Evolutionary conservation across 2,888 invertebrate genomes (phyloP), one percentile per base, ranked within the genome.

Genomic region (Mamestra brassicae): DNA sequence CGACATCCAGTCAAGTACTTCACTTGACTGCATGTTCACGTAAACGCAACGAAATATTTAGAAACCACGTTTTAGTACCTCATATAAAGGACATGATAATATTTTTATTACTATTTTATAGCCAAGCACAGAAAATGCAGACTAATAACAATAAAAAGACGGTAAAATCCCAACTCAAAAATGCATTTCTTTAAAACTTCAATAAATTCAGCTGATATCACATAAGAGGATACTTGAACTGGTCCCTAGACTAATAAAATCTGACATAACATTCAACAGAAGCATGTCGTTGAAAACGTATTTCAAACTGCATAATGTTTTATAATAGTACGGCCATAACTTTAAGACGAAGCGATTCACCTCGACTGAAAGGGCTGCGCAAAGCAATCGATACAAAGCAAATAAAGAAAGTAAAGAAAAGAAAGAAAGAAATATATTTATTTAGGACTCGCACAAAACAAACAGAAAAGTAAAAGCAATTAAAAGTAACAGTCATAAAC

Each of bases 181-280:
- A 15, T 62, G 60, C 64, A 80, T 65, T 80, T 73, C 63, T 60
- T 36, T 64, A 73, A 42, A 54, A 60, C 52, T 63, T 47, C 4
- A 78, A 67, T 50, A 66, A 10, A 67, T 55, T 74, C 36, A 13
- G 58, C 47, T 54, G 26, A 69, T 45, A 55, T 55, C 61, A 15
- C 38, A 34, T 38, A 36, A n/a, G 47, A 38, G 8, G n/a, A 60
- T 45, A 47, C 61, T 55, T 61, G 26, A 47, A 42, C 7, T 47
- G 68, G 62, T 69, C 78, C 42, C 57, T 11, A 66, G 62, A 64
- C 65, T 42, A 83, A 78, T 78, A 83, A 83, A 80, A 50, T 54
- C 47, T 61, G 58, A 58, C 17, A 64, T 61, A 47, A 65, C 34
- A 38, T 54, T 68, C 26, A 50, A 58, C 34, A 65, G 70, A 66